phyloP scores from a whole-genome alignment of 1,140 invertebrate genomes.

The Anastrepha obliqua region DNA sequence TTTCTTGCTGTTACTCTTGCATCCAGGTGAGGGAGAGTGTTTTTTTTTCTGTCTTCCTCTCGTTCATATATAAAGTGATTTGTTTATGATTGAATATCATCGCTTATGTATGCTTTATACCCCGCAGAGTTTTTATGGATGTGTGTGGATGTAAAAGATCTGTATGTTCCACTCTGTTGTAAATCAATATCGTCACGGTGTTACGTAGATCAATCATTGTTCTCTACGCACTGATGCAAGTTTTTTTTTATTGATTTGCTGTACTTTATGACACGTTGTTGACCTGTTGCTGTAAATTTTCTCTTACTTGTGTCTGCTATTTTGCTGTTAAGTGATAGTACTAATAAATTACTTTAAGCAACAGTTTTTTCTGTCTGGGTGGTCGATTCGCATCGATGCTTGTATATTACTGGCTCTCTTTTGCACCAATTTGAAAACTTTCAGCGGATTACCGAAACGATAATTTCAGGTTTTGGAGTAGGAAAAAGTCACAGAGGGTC shows the following conservation, averaged over 20 bases:
- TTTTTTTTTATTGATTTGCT: not conserved
- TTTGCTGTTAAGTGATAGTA: not conserved
- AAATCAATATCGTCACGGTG: not conserved
- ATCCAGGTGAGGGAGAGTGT: too few relatives aligned
- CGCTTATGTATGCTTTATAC: not conserved
- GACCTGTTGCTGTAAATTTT: not conserved
- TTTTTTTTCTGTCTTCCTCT: too few relatives aligned
- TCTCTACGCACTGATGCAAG: not conserved
- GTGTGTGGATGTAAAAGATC: not conserved
- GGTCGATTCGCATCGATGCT: not conserved
- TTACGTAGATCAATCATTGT: conserved; percentile 8
- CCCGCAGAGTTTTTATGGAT: not conserved
- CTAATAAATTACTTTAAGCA: not conserved
- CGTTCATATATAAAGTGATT: not conserved
- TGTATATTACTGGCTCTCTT: too few relatives aligned
- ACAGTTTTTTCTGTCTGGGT: not conserved
- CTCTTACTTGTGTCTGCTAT: not conserved
- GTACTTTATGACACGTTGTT: too few relatives aligned
- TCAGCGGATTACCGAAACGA: too few relatives aligned
- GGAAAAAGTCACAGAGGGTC: too few relatives aligned
- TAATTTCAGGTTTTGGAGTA: too few relatives aligned
- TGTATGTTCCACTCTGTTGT: not conserved
- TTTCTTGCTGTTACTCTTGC: not conserved
- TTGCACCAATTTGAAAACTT: too few relatives aligned
- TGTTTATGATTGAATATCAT: not conserved